Evolutionary conservation across 2,888 invertebrate genomes (phyloP).

Genomic region (Synanthedon formicaeformis): DNA sequence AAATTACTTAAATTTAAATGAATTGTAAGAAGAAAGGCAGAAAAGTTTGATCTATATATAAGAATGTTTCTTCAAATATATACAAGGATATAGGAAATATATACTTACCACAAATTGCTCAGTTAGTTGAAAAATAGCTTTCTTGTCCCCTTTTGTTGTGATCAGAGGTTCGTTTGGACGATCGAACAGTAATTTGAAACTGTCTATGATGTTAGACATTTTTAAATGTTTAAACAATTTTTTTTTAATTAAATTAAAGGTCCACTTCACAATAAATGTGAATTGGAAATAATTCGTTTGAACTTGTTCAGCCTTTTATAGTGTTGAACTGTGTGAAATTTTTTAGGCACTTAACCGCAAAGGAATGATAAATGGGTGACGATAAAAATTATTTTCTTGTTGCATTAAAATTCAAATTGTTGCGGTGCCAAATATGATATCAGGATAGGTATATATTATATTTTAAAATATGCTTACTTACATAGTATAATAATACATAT

Average conservation of each 20-base stretch:
- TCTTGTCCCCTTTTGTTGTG: constrained; percentile 72
- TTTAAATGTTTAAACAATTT: constrained; percentile 11
- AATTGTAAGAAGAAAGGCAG: too few relatives aligned
- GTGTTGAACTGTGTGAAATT: background rate
- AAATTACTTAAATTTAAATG: too few relatives aligned
- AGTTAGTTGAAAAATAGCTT: constrained; percentile 72
- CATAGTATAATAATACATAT: too few relatives aligned
- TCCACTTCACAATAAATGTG: constrained; percentile 53
- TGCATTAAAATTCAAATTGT: too few relatives aligned
- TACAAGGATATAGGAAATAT: too few relatives aligned
- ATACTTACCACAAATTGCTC: constrained; percentile 72
- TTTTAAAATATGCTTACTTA: too few relatives aligned
- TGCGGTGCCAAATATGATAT: too few relatives aligned
- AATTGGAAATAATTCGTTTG: constrained; percentile 21
- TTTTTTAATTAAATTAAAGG: constrained; percentile 7
- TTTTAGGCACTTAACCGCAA: background rate
- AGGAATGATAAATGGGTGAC: background rate
- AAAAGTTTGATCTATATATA: too few relatives aligned
- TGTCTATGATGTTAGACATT: constrained; percentile 31
- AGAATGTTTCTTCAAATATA: too few relatives aligned
- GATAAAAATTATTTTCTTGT: background rate
- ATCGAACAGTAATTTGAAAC: constrained; percentile 64
- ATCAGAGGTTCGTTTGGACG: constrained; percentile 73
- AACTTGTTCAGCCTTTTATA: background rate
- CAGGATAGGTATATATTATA: too few relatives aligned